phyloP scores from a whole-genome alignment of 1,140 invertebrate species.

The Gonioctena quinquepunctata region DNA sequence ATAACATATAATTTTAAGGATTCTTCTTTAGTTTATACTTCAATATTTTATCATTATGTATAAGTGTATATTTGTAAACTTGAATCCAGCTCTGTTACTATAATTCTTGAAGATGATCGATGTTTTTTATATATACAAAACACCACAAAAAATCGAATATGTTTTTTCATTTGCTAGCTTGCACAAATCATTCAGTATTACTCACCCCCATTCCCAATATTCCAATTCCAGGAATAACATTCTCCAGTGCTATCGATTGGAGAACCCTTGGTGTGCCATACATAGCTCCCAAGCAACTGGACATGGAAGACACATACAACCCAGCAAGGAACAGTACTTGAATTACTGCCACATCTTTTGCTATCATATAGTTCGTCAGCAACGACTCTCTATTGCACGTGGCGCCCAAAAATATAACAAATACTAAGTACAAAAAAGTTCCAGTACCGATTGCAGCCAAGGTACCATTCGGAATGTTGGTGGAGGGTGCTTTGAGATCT shows the following conservation, averaged over 20 bases:
- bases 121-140: no score
- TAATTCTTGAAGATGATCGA: no score
- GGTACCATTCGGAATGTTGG: conserved; percentile 93
- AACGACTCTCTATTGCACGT: conserved; percentile 78
- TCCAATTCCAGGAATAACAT: conserved; percentile 88
- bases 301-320: conserved; percentile 93
- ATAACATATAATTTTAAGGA: no score
- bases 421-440: conserved; percentile 89
- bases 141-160: no score
- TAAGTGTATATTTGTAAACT: no score
- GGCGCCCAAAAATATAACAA: conserved; percentile 86
- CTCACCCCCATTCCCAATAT: conserved; percentile 86
- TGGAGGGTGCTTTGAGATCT: conserved; percentile 86
- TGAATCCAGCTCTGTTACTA: no score
- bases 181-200: no score
- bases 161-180: no score
- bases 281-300: conserved; percentile 91
- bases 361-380: conserved; percentile 85
- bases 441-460: conserved; percentile 86
- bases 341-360: conserved; percentile 83
- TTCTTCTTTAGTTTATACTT: no score
- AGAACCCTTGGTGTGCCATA: conserved; percentile 93
- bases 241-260: conserved; percentile 94
- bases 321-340: conserved; percentile 84
- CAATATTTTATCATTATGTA: no score